Evolutionary conservation across 1,140 invertebrate genomes (phyloP), one percentile per base, ranked within the genome.

Genomic region (Meteorus sp.): DNA sequence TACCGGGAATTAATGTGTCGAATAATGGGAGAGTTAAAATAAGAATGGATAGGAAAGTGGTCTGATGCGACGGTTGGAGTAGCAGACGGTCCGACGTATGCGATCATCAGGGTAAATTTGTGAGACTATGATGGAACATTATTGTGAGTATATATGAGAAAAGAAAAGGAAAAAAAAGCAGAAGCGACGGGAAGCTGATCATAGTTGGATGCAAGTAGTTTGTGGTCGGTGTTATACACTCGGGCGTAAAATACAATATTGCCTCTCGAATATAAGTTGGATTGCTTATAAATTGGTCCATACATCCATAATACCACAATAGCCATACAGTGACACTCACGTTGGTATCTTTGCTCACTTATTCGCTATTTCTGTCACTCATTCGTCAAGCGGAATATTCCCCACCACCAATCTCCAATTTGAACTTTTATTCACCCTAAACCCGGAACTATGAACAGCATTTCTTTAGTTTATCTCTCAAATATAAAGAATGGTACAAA

Each of bases 271-370:
- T 73, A 65, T 76, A 77, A 79, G 70, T 78, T 78, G 74, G 75
- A 80, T 80, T 80, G 78, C 78, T 77, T 80, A 80, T 74, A 79
- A 79, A 80, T 80, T 79, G 78, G 75, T 58, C 78, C 66, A 80
- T 80, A 79, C 78, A 80, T 79, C 71, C 57, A 67, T 80, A 80
- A 79, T 80, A 71, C 65, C 62, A 65, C 72, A 71, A 77, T 78
- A n/a, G n/a, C n/a, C 72, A 62, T 20, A 44, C 66, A 70, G 58
- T 69, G 70, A n/a, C n/a, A n/a, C n/a, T 66, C 48, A 15, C 51
- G 57, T 56, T 68, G 68, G 56, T 43, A 37, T 56, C 48, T 50
- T 41, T 25, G 27, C n/a, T n/a, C n/a, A n/a, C n/a, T 59, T 33
- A 33, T 51, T 33, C 35, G 11, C 19, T 27, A 31, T 33, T 51